Percentiles rank a stretch among this genome's conserved stretches.
Conservation (phyloP, 2,888 invertebrate species). For the Lepidocyrtoides sp. region DNA sequence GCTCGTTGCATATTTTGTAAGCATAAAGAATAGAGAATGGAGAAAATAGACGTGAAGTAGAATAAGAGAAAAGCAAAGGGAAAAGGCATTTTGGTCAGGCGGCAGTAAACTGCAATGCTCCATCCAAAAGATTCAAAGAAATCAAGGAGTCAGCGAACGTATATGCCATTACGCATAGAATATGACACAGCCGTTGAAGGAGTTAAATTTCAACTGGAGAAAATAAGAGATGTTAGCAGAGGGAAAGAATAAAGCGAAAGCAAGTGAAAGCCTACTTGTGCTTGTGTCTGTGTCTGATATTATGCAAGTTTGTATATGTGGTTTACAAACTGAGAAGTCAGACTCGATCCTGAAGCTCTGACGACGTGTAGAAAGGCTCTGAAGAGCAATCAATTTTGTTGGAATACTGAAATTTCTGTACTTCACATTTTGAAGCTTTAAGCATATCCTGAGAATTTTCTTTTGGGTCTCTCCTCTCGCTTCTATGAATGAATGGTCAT, state of each 20-base stretch:
- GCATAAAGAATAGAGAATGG: not conserved
- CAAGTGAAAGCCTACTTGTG: conserved; percentile 1
- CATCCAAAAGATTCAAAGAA: conserved; percentile 62
- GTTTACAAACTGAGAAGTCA: conserved; percentile 30
- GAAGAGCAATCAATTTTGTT: conserved; percentile 75
- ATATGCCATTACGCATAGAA: conserved; percentile 74
- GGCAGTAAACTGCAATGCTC: not conserved
- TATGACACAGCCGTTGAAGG: conserved; percentile 63
- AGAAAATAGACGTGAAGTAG: not conserved
- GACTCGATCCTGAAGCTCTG: conserved; percentile 16
- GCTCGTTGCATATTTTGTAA: conserved; percentile 39
- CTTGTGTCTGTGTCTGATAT: not conserved
- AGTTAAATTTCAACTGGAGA: conserved; percentile 61
- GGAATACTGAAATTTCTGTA: conserved; percentile 50
- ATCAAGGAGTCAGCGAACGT: conserved; percentile 73
- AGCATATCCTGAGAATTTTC: conserved; percentile 39
- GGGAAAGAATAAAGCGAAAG: conserved; percentile 1
- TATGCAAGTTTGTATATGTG: conserved; percentile 32
- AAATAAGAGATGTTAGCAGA: not conserved
- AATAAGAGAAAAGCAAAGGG: conserved; percentile 2
- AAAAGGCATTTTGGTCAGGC: conserved; percentile 33
- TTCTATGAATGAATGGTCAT: conserved; percentile 56
- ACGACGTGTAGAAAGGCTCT: conserved; percentile 45
- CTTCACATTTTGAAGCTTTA: conserved; percentile 59
- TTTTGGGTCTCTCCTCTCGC: not conserved